These are phyloP conservation scores for Corythoichthys intestinalis DNA, from an alignment of 2,113 vertebrate species.

Conservation along the genomic window DNA sequence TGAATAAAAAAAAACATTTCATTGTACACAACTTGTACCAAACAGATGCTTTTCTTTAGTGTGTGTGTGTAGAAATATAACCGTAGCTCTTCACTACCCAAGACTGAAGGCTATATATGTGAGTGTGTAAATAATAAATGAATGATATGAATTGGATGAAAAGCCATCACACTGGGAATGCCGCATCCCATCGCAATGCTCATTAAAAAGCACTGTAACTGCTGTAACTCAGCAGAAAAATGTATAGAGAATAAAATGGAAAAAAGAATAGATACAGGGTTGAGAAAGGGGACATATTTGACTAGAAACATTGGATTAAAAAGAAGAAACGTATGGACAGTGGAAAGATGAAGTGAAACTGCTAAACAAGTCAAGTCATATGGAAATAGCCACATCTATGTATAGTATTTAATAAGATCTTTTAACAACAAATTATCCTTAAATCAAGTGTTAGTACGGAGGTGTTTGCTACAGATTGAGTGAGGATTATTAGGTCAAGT, in stretches of 20 bases:
- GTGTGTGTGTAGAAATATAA: too few species aligned
- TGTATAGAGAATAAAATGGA: constrained; percentile 23
- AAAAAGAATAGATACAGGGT: constrained; percentile 11
- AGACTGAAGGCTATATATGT: too few species aligned
- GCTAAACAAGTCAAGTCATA: constrained; percentile 15
- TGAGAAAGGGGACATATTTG: not conserved
- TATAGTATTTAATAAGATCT: not conserved
- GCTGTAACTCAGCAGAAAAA: constrained; percentile 34
- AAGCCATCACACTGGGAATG: constrained; percentile 60
- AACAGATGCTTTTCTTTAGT: too few species aligned
- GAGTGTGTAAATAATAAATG: constrained; percentile 42
- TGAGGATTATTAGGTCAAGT: constrained; percentile 24
- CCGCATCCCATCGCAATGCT: constrained; percentile 60
- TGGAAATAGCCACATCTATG: constrained; percentile 1
- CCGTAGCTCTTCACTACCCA: too few species aligned
- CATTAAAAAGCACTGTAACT: constrained; percentile 63
- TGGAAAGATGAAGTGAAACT: constrained; percentile 12
- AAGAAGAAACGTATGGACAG: not conserved
- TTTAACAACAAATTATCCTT: too few species aligned
- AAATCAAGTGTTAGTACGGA: constrained; percentile 14
- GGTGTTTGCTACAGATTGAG: constrained; percentile 21
- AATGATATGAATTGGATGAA: constrained; percentile 65
- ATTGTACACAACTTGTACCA: too few species aligned
- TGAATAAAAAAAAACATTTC: too few species aligned
- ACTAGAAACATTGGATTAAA: not conserved